These are phyloP conservation scores for Pristionchus japonicus DNA, from an alignment of 2,888 invertebrate genomes.

Conservation along the genomic window DNA sequence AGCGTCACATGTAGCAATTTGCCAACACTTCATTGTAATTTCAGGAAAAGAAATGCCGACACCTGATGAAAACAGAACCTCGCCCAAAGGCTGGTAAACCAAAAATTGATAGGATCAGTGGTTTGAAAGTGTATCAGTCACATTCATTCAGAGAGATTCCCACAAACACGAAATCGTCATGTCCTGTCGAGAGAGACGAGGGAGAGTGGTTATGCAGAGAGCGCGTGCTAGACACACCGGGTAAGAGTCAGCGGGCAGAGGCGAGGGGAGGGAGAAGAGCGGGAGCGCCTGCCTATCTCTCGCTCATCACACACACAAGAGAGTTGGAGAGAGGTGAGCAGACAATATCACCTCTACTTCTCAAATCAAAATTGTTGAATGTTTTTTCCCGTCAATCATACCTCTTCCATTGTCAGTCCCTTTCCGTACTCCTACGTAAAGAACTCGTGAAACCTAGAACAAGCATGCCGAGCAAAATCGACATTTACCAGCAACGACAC, in stretches of 20 bases:
- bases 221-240: not conserved
- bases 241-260: not conserved
- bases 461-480: too few species aligned
- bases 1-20: too few species aligned
- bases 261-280: not conserved
- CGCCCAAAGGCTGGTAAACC: not conserved
- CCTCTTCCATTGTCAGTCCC: not conserved
- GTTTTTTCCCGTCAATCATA: too few species aligned
- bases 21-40: too few species aligned
- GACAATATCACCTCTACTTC: too few species aligned
- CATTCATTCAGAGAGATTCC: constrained; percentile 25
- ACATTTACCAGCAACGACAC: too few species aligned
- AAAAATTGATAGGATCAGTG: not conserved
- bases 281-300: not conserved
- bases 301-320: not conserved
- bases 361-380: too few species aligned
- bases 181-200: not conserved
- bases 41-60: too few species aligned
- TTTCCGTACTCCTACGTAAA: not conserved
- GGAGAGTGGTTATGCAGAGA: not conserved
- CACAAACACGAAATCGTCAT: constrained; percentile 12
- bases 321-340: too few species aligned
- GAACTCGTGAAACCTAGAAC: too few species aligned
- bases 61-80: not conserved
- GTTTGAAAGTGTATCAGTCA: not conserved